phyloP scores from a whole-genome alignment of 2,797 vertebrate genomes.

The Hemitrygon akajei region DNA sequence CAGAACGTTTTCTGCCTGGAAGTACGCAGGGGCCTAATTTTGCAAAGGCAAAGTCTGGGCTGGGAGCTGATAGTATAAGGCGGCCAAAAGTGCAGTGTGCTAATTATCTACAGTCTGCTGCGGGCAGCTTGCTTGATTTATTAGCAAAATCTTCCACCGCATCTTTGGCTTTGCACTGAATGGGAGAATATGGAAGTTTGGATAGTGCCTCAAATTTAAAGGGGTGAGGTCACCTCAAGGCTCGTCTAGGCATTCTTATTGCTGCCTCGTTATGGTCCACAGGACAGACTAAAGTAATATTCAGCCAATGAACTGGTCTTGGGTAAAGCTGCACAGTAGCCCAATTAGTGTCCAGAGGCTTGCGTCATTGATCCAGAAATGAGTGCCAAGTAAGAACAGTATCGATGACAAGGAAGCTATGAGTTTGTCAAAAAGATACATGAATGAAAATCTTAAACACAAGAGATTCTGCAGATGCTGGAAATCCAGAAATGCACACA shows the following conservation, averaged over 20 bases:
- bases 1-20: slow-evolving; percentile 16
- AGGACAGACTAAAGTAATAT: too few species aligned
- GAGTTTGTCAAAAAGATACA: too few species aligned
- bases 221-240: not conserved
- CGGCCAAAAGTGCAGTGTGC: not conserved
- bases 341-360: too few species aligned
- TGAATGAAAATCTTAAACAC: too few species aligned
- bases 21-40: not conserved
- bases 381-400: too few species aligned
- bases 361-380: too few species aligned
- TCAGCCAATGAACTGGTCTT: too few species aligned
- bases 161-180: not conserved
- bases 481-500: too few species aligned
- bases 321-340: too few species aligned
- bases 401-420: too few species aligned
- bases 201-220: not conserved
- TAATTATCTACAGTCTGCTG: not conserved
- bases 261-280: not conserved
- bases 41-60: not conserved
- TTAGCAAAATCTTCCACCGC: not conserved
- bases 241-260: not conserved
- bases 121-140: not conserved
- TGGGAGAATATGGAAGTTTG: not conserved
- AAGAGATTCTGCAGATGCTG: too few species aligned
- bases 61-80: not conserved